Base-by-base conservation (phyloP, 2,113 vertebrate genomes). In the Mohoua ochrocephala region DNA sequence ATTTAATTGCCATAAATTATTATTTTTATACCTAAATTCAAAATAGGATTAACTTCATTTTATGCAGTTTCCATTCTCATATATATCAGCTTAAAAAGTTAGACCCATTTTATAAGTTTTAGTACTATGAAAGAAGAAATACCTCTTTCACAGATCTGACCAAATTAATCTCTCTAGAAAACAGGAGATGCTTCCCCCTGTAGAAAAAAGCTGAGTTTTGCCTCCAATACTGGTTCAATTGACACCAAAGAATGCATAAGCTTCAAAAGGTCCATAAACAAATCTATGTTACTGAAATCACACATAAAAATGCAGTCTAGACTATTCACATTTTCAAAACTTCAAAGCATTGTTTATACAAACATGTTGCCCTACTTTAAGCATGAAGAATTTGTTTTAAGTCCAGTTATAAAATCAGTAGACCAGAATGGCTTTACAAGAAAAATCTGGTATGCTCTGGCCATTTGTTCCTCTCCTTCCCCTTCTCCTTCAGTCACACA, bases 211-310 rank as follows among this genome's bases (percentile, higher is more conserved):
- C 6, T 17, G 5, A 54, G 7, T 80, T 50, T 52, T 87, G 10
- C 45, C 20, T 39, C 22, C n/a, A 44, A 4, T 42, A 84, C 6
- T 6, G 1, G n/a, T 30, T 78, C 27, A 52, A 57, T 3, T 5
- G 1, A 71, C n/a, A 37, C 1, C n/a, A 6, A 47, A 45, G 10
- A 31, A 45, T 3, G 6, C 0, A 0, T 7, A 75, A 33, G 20
- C 33, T 69, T 74, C 19, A 80, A 24, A 37, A 59, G 12, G 7
- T 14, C 23, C 44, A 52, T 24, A 47, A 42, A 74, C 27, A 74
- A 84, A 42, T 4, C 8, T 28, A 5, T 13, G 6, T 54, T 61
- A 33, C 0, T 50, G 28, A 79, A 63, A 15, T 37, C 26, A 64
- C n/a, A 53, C 7, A 37, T 8, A 74, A 69, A 57, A 70, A 68